Evolutionary conservation across 2,113 vertebrate species (phyloP).

Genomic region (Chaetura pelagica): DNA sequence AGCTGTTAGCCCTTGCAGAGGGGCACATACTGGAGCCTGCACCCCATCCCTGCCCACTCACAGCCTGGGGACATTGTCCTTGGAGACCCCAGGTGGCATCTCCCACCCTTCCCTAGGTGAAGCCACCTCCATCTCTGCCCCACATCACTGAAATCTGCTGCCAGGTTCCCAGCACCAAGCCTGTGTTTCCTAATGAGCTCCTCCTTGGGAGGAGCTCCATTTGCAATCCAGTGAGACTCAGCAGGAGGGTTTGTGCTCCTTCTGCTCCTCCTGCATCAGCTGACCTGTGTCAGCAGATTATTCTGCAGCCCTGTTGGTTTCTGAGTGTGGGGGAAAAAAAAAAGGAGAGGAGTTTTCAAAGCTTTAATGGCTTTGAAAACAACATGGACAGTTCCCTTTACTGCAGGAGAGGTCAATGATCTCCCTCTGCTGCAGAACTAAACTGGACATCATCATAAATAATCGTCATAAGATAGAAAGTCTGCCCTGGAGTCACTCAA

Average conservation of each 20-base stretch:
- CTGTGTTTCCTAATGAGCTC: neutral
- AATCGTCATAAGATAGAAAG: constrained; percentile 48
- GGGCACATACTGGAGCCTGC: neutral
- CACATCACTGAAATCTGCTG: neutral
- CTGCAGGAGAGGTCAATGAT: constrained; percentile 46
- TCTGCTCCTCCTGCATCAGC: neutral
- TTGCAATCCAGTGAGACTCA: neutral
- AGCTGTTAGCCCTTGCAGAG: neutral
- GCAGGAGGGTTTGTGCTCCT: neutral
- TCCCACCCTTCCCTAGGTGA: neutral
- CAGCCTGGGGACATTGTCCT: rapidly evolving
- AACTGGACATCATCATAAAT: constrained; percentile 40
- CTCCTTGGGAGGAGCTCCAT: neutral
- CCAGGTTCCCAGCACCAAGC: neutral
- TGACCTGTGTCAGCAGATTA: constrained; percentile 36
- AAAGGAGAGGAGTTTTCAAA: constrained; percentile 12
- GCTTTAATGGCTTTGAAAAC: constrained; percentile 57
- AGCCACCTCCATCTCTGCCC: neutral
- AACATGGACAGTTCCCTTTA: neutral
- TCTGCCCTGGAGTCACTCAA: neutral
- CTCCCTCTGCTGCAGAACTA: constrained; percentile 32
- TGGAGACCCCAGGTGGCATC: neutral
- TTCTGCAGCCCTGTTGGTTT: neutral
- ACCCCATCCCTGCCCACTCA: neutral
- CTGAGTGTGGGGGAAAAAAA: neutral